Conservation (phyloP, 2,113 vertebrate species). For the Leuciscus idus region DNA sequence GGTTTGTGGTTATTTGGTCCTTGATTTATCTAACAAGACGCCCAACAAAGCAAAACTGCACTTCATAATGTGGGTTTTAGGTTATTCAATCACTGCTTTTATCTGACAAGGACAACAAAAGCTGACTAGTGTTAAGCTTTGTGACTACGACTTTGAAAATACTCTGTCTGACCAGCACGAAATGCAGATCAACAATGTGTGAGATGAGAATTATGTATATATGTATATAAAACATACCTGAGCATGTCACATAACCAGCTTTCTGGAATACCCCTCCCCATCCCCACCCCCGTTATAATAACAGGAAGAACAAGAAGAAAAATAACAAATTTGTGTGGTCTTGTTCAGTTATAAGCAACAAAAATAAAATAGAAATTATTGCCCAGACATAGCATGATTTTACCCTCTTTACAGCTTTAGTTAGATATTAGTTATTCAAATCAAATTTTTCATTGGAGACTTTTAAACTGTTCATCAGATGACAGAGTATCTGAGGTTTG, state of each 20-base stretch:
- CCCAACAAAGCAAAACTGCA: not conserved
- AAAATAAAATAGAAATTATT: not conserved
- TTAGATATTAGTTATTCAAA: not conserved
- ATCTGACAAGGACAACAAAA: not conserved
- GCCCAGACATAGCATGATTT: not conserved
- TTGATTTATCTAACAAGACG: slow-evolving; percentile 6
- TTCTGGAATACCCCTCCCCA: no score
- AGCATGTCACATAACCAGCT: no score
- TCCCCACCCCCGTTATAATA: no score
- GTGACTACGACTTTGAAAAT: no score
- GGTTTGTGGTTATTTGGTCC: not conserved
- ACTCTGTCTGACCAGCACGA: no score
- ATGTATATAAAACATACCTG: no score
- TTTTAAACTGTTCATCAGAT: no score
- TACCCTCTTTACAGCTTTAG: not conserved
- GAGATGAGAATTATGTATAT: no score
- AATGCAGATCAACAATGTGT: no score
- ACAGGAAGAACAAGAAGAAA: no score
- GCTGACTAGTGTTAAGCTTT: not conserved
- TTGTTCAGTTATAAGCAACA: not conserved
- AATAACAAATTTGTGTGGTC: not conserved
- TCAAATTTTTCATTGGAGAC: not conserved
- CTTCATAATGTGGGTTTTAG: slow-evolving; percentile 11
- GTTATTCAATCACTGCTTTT: slow-evolving; percentile 10
- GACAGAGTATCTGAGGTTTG: no score